phyloP scores from a whole-genome alignment of 2,888 invertebrate species.

The Cantharis lateralis region DNA sequence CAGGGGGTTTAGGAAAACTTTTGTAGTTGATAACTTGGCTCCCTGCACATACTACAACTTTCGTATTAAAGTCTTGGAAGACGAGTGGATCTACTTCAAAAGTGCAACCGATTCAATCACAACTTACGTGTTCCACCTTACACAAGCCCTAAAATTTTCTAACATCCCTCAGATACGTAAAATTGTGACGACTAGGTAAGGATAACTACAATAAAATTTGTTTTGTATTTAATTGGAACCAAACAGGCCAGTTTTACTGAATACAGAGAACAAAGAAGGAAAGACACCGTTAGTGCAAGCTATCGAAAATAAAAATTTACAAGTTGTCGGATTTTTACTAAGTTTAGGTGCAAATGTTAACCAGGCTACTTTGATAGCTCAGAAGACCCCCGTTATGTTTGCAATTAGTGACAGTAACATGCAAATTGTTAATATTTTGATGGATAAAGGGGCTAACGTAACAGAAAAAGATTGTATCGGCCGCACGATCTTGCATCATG shows the following conservation, averaged over 20 bases:
- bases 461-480: conserved; percentile 56
- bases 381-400: conserved; percentile 59
- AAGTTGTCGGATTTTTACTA: conserved; percentile 56
- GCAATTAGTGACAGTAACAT: conserved; percentile 54
- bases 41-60: conserved; percentile 60
- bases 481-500: conserved; percentile 60
- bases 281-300: conserved; percentile 62
- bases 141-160: conserved; percentile 44
- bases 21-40: conserved; percentile 55
- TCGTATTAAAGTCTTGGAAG: conserved; percentile 51
- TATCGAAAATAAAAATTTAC: conserved; percentile 55
- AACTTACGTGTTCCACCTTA: conserved; percentile 45
- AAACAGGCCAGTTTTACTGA: conserved; percentile 56
- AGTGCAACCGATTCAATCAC: conserved; percentile 46
- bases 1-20: conserved; percentile 52
- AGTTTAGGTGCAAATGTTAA: conserved; percentile 59
- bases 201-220: neutral
- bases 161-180: conserved; percentile 47
- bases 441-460: conserved; percentile 60
- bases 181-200: conserved; percentile 44
- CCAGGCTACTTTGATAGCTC: conserved; percentile 48
- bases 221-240: neutral
- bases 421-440: conserved; percentile 53
- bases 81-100: conserved; percentile 47
- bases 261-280: conserved; percentile 57